phyloP scores from a whole-genome alignment of 2,113 vertebrate species.

The Cynopterus brachyotis region DNA sequence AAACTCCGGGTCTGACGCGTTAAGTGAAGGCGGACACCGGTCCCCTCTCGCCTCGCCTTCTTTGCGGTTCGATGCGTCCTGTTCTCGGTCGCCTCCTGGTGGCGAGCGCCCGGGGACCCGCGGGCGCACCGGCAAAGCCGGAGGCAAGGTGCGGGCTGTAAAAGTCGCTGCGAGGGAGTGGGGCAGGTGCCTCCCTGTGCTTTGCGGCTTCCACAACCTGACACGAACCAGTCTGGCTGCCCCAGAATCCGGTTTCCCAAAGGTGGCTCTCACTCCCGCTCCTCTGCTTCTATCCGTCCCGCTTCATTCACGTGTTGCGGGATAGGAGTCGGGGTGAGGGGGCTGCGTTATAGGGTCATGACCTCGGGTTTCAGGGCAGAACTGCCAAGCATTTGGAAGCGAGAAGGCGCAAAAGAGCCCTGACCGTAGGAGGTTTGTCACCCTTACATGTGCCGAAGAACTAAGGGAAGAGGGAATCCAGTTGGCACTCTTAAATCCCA shows the following conservation, averaged over 20 bases:
- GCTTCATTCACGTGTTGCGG: background rate
- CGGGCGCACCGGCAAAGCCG: background rate
- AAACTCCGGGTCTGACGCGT: background rate
- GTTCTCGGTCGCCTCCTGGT: conserved; percentile 31
- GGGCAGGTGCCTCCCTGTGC: background rate
- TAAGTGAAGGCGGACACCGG: rapidly evolving
- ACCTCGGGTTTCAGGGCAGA: background rate
- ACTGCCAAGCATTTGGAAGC: background rate
- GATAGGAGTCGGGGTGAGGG: background rate
- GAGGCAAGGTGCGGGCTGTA: background rate
- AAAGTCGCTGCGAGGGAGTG: background rate
- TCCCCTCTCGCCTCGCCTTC: rapidly evolving
- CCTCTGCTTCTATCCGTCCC: background rate
- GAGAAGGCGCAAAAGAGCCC: background rate
- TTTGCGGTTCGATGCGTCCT: rapidly evolving
- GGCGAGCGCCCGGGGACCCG: background rate
- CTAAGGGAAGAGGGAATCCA: background rate
- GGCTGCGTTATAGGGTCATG: background rate
- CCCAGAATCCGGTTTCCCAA: background rate
- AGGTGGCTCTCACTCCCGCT: background rate
- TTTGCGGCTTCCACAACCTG: background rate
- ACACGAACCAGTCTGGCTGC: background rate
- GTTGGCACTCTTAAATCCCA: background rate
- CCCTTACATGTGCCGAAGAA: background rate
- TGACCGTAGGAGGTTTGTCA: background rate